A percentile compares a stretch with the other conserved stretches of the same genome.
phyloP scores from a whole-genome alignment of 2,113 vertebrate genomes.

The Syrrhaptes paradoxus region DNA sequence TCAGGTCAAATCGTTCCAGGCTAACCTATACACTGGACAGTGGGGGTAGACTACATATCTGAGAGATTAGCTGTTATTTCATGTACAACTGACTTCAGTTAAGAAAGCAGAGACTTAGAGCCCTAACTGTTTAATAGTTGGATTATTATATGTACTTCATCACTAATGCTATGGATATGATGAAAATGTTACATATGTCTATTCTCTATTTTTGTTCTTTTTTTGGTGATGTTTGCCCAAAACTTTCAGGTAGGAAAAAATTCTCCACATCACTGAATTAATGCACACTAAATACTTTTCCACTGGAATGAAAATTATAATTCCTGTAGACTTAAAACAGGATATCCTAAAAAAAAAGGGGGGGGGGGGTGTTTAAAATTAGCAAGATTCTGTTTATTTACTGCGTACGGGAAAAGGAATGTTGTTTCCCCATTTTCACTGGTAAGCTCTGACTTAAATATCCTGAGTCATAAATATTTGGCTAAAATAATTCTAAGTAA shows the following conservation, averaged over 20 bases:
- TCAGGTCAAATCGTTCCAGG: background rate
- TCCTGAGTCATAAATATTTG: constrained; percentile 48
- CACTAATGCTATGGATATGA: background rate
- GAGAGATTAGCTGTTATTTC: background rate
- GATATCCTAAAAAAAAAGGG: background rate
- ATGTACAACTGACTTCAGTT: background rate
- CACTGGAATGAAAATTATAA: background rate
- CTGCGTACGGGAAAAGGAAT: background rate
- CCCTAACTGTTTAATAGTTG: background rate
- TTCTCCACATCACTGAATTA: background rate
- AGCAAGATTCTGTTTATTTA: background rate
- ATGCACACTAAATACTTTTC: background rate
- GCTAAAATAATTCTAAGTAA: constrained; percentile 40
- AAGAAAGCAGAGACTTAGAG: background rate
- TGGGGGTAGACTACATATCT: fast-evolving
- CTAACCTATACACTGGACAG: background rate
- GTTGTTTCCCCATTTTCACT: background rate
- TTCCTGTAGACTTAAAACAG: background rate
- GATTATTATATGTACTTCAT: background rate
- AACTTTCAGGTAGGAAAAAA: background rate
- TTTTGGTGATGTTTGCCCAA: background rate
- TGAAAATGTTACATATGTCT: background rate
- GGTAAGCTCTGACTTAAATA: constrained; percentile 20
- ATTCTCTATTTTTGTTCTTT: background rate
- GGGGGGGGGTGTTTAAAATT: background rate